These are phyloP conservation scores for Glyptemys insculpta DNA, from an alignment of 2,797 vertebrate species.

Conservation along the genomic window DNA sequence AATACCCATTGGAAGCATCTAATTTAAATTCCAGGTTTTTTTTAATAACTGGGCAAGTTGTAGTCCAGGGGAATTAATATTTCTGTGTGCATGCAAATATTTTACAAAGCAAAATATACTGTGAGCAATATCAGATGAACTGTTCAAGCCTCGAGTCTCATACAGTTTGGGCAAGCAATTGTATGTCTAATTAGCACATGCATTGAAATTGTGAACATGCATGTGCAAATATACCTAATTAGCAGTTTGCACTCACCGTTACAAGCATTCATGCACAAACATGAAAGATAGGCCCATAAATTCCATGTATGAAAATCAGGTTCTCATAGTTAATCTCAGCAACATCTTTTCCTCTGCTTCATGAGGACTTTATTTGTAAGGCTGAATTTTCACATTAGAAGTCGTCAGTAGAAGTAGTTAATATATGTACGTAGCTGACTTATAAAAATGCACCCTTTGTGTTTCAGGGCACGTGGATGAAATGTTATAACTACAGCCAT, in stretches of 20 bases:
- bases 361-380: not conserved
- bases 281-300: not conserved
- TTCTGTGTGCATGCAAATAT: not conserved
- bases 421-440: not conserved
- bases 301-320: not conserved
- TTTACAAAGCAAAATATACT: not conserved
- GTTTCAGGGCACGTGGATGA: not conserved
- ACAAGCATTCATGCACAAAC: not conserved
- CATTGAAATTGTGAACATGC: not conserved
- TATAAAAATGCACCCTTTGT: not conserved
- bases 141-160: not conserved
- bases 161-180: not conserved
- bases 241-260: not conserved
- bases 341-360: not conserved
- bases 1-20: not conserved
- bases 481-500: not conserved
- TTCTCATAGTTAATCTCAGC: not conserved
- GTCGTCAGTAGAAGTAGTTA: not conserved
- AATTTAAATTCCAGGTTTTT: not conserved
- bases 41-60: not conserved
- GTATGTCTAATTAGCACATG: not conserved
- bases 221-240: not conserved
- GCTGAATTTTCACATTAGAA: not conserved
- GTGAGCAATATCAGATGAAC: fast-evolving
- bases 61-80: not conserved